Base-by-base conservation (phyloP, 2,113 vertebrate genomes). In the Osmerus mordax region DNA sequence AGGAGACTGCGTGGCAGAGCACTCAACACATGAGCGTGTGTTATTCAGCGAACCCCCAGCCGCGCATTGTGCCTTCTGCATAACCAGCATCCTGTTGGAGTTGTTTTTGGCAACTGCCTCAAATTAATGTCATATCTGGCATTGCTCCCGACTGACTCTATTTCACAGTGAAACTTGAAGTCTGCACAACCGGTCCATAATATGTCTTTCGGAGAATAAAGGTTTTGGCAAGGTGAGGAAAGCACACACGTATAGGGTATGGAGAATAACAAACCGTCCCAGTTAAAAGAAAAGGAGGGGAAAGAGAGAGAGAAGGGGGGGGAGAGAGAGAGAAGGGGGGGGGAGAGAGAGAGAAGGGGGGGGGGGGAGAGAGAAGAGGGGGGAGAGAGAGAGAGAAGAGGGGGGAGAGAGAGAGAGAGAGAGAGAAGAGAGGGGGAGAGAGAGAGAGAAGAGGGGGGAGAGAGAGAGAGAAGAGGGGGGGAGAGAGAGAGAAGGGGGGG, bases 111-210 rank as follows among this genome's bases (percentile, higher is more conserved):
- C 83, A 71, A 86, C 56, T 64, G 74, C 71, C 67, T 77, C 54
- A 83, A 81, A 89, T 84, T 80, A 81, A 86, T 83, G 87, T 83
- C 80, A 86, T 83, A 88, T 83, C 80, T 87, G 84, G 86, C 83
- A 28, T 3, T 1, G 61, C 65, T 89, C 79, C 80, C 78, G 18
- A 36, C 72, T 60, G 56, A 72, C 78, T 84, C 55, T 21, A 74
- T 81, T 87, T 86, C 65, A 67, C 74, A 36, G 67, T 65, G 54
- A 89, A 89, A 85, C 74, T 71, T 71, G 77, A 82, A 76, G 66
- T 77, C 62, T 68, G 76, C 76, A 67, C 66, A 63, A 67, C 41
- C 21, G 69, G 53, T 67, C 21, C 32, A 61, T 29, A 16, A 65
- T 60, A 70, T 78, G 80, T 81, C 73, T 77, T 74, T 81, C 70